Conservation (phyloP, 64 coral and sea anemone genomes). For the Porites australiensis region DNA sequence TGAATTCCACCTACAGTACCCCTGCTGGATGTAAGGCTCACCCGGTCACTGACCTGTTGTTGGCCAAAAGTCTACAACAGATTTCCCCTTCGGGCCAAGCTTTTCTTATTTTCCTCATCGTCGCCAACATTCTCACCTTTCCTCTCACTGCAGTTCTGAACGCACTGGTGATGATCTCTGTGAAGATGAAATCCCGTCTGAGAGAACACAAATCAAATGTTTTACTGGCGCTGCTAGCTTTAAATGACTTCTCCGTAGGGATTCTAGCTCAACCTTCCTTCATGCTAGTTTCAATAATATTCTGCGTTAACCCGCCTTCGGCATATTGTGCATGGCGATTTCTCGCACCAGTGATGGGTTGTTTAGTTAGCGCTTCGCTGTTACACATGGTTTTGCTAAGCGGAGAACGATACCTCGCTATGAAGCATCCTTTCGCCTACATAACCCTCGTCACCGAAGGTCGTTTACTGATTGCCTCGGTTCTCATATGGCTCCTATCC, state of each 20-base stretch:
- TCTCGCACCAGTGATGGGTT: neutral
- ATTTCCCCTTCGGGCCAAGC: no score
- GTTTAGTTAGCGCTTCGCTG: neutral
- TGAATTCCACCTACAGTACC: no score
- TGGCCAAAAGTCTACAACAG: no score
- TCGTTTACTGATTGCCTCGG: neutral
- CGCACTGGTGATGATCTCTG: neutral
- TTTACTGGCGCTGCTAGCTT: neutral
- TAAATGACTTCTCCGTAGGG: neutral
- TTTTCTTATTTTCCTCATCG: neutral
- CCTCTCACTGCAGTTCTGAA: neutral
- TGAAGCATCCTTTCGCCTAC: neutral
- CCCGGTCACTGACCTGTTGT: no score
- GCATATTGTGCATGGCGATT: neutral
- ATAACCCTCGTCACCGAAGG: neutral
- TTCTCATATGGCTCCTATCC: neutral
- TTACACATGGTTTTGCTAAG: conserved; percentile 1
- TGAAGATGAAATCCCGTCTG: neutral
- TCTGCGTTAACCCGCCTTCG: neutral
- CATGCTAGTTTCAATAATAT: neutral
- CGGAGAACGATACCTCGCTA: neutral
- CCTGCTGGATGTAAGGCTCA: no score
- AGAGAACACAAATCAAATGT: neutral
- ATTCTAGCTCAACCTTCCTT: neutral
- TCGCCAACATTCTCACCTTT: neutral